Percentiles rank a stretch among this genome's conserved stretches.
These are phyloP conservation scores for Pachymerium ferrugineum DNA, from an alignment of 2,888 invertebrate genomes.

Conservation along the genomic window DNA sequence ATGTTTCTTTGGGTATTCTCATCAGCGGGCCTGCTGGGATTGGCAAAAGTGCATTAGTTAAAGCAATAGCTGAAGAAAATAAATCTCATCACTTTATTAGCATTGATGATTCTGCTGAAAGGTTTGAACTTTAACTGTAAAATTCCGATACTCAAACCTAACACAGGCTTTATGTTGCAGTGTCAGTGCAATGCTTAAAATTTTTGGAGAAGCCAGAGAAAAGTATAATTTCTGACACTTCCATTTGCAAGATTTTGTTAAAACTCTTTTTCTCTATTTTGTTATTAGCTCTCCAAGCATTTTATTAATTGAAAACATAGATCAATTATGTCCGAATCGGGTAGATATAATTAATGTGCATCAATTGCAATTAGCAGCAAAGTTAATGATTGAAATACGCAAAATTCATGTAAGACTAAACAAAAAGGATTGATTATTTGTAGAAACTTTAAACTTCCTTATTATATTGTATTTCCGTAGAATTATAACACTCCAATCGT, in stretches of 20 bases:
- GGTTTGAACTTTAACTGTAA: background rate
- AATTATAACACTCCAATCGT: background rate
- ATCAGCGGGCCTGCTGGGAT: background rate
- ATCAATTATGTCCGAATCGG: background rate
- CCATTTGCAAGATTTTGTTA: too few relatives aligned
- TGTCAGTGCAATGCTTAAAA: background rate
- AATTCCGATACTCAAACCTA: background rate
- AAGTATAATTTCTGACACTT: background rate
- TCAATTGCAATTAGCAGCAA: background rate
- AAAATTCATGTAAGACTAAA: background rate
- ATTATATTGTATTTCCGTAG: background rate
- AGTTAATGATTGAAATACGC: background rate
- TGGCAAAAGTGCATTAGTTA: background rate
- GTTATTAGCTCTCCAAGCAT: background rate
- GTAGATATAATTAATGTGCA: background rate
- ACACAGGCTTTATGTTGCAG: background rate
- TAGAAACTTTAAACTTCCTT: background rate
- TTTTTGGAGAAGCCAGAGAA: background rate
- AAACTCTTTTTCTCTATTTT: background rate
- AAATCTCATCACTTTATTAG: background rate
- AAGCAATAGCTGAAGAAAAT: background rate
- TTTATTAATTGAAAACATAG: background rate
- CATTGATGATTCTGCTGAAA: background rate
- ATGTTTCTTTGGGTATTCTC: background rate
- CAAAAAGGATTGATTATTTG: background rate